Base-by-base conservation (phyloP, 2,113 vertebrate species). In the Alouatta palliata region DNA sequence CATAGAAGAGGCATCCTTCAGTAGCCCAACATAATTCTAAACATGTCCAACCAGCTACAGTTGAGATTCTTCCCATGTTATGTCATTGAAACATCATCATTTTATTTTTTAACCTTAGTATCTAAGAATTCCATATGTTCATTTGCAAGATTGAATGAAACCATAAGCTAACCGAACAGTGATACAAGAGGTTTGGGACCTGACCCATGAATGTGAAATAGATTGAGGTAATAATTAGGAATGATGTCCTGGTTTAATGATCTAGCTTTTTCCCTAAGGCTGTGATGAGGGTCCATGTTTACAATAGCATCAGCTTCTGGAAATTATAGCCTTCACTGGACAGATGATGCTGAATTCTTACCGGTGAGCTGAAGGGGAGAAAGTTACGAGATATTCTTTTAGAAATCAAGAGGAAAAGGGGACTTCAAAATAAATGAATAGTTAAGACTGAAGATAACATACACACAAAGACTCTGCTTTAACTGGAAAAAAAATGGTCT, bases 101-200 rank as follows among this genome's bases (percentile, higher is more conserved):
- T 93, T 93, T 80, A 70, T 66, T 80, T 70, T 92, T 76, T 27
- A 77, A 35, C 40, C 43, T 71, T 25, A 87, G 17, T 90, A 68
- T 66, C 8, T 87, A 87, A 92, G 49, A 93, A n/a, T 71, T 93
- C 58, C 79, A 0, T 43, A 82, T 45, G 77, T 88, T 93, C 58
- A 73, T 90, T 90, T 92, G 37, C 87, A 96, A 90, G 87, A 66
- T 6, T 77, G 75, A 96, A 52, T 54, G 30, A 95, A 68, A 85
- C 32, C 37, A 8, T 91, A 66, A 80, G 70, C 80, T 66, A 58
- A 81, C 71, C n/a, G 66, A 66, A 27, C 58, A 61, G 2, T 64
- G 49, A 73, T 27, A 19, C 27, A 92, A 47, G 58, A 6, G 3
- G 75, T 45, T 92, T 83, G 89, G 43, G 14, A 83, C 13, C 88